phyloP scores from a whole-genome alignment of 2,797 vertebrate species.

The Gymnothorax reevesii region DNA sequence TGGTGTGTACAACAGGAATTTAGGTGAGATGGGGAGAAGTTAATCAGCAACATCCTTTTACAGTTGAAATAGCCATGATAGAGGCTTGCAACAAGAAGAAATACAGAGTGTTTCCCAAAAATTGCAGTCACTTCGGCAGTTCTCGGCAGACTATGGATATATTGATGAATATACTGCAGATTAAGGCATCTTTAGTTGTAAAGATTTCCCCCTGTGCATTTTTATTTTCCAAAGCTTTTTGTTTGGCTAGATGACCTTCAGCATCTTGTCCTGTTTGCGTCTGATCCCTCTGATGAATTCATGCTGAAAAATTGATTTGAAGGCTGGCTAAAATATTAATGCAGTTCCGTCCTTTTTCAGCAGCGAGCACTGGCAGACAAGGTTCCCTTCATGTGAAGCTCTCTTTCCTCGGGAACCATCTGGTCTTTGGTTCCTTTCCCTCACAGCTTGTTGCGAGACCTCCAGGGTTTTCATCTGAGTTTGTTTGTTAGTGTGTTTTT shows the following conservation, averaged over 20 bases:
- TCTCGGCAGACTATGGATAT: background rate
- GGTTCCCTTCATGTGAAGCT: background rate
- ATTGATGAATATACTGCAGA: background rate
- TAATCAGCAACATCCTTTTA: background rate
- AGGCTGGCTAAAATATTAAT: slow-evolving; percentile 30
- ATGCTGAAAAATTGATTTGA: slow-evolving; percentile 28
- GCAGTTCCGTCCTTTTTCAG: background rate
- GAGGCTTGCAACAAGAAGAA: background rate
- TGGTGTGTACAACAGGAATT: background rate
- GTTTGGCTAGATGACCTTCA: slow-evolving; percentile 6
- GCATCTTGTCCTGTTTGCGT: slow-evolving; percentile 1
- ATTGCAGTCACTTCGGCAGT: no score
- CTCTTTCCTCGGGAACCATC: background rate
- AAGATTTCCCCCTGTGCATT: background rate
- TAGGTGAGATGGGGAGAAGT: background rate
- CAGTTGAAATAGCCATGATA: background rate
- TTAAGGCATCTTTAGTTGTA: background rate
- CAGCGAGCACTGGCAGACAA: background rate
- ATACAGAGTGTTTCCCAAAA: no score
- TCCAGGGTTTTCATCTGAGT: background rate
- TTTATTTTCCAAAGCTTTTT: slow-evolving; percentile 11
- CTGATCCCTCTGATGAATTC: slow-evolving; percentile 17
- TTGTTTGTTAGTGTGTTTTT: background rate
- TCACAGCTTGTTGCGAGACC: background rate
- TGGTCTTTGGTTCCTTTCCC: slow-evolving; percentile 16